Percentiles rank a stretch among this genome's conserved stretches.
phyloP scores from a whole-genome alignment of 2,797 vertebrate genomes.

The Oceanodroma leucorhoa region DNA sequence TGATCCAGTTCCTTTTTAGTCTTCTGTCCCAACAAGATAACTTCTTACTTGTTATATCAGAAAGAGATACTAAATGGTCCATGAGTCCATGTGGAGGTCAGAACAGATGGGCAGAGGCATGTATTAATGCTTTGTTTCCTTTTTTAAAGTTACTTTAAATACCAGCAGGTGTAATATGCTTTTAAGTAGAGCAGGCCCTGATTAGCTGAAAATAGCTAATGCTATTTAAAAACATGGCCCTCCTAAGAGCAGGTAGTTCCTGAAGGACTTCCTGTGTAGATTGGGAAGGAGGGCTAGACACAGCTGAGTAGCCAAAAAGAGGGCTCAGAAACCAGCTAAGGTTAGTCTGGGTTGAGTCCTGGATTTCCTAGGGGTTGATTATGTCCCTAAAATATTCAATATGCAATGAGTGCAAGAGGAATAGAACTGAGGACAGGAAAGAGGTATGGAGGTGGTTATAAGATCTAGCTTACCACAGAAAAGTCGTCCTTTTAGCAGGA shows the following conservation, averaged over 20 bases:
- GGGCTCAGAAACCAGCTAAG: background rate
- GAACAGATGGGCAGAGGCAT: slow-evolving; percentile 16
- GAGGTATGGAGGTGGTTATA: background rate
- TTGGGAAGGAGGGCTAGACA: background rate
- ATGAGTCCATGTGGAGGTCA: background rate
- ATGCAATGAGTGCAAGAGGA: background rate
- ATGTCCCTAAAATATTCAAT: background rate
- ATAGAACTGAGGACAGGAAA: background rate
- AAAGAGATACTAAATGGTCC: background rate
- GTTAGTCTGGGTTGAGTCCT: background rate
- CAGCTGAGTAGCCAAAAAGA: background rate
- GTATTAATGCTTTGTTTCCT: slow-evolving; percentile 35
- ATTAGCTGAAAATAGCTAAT: slow-evolving; percentile 44
- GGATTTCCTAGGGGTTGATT: background rate
- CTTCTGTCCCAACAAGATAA: background rate
- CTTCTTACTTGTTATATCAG: background rate
- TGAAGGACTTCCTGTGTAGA: background rate
- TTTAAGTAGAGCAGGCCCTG: slow-evolving; percentile 40
- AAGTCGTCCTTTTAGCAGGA: background rate
- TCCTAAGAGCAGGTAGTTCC: background rate
- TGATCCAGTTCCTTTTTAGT: background rate
- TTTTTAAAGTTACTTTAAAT: slow-evolving; percentile 47
- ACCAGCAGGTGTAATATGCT: slow-evolving; percentile 45
- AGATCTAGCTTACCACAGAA: background rate
- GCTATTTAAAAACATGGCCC: slow-evolving; percentile 9